Conservation (phyloP, 1,140 invertebrate genomes). For the Drosophila tani region DNA sequence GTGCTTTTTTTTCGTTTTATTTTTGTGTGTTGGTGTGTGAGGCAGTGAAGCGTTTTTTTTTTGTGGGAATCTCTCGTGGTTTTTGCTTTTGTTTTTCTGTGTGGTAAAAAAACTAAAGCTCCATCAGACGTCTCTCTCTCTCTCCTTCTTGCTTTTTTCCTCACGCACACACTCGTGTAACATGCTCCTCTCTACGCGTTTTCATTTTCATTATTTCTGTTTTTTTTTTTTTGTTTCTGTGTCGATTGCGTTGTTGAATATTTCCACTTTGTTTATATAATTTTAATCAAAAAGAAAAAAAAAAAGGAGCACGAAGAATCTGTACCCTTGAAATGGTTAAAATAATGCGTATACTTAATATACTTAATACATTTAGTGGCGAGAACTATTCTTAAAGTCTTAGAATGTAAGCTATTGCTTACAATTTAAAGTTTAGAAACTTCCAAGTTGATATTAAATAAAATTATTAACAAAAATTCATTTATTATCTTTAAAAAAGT, state of each 20-base stretch:
- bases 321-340: background rate
- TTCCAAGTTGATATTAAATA: too few species aligned
- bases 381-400: too few species aligned
- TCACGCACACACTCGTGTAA: conserved; percentile 35
- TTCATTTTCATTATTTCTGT: conserved; percentile 75
- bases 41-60: conserved; percentile 18
- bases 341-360: background rate
- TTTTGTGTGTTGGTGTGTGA: conserved; percentile 40
- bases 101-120: conserved; percentile 58
- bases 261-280: conserved; percentile 84
- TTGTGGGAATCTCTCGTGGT: conserved; percentile 63
- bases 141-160: conserved; percentile 25
- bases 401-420: too few species aligned
- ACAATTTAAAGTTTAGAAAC: too few species aligned
- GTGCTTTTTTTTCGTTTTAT: conserved; percentile 15
- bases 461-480: too few species aligned
- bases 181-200: conserved; percentile 46
- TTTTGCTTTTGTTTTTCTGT: conserved; percentile 40
- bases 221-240: conserved; percentile 71
- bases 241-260: conserved; percentile 84
- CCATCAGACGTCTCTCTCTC: conserved; percentile 20
- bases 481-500: too few species aligned
- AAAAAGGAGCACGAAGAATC: conserved; percentile 25
- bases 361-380: too few species aligned
- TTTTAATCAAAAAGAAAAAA: conserved; percentile 75